Conservation (phyloP, 2,113 vertebrate species). For the Eupsittula cactorum region DNA sequence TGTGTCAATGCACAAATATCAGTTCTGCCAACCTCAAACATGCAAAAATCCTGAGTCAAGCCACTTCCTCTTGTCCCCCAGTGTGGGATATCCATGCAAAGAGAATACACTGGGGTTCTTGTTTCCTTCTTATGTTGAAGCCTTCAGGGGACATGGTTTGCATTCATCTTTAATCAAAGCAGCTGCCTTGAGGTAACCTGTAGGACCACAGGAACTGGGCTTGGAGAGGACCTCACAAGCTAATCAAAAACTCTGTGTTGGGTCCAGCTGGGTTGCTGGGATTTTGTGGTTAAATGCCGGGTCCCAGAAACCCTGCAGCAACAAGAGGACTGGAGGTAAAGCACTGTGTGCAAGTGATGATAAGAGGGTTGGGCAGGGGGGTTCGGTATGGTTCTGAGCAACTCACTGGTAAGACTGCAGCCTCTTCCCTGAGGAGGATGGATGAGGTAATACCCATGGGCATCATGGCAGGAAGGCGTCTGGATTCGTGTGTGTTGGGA, state of each 20-base stretch:
- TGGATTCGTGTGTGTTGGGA: background rate
- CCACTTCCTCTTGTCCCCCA: background rate
- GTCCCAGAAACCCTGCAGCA: background rate
- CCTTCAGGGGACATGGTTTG: background rate
- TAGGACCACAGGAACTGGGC: background rate
- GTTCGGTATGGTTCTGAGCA: background rate
- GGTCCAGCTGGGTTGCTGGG: background rate
- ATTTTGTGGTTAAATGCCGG: background rate
- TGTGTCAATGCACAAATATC: constrained; percentile 4
- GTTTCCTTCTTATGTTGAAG: background rate
- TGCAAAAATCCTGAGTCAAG: constrained; percentile 6
- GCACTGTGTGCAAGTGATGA: background rate
- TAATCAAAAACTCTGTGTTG: background rate
- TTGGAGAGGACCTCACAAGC: background rate
- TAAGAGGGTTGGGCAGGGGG: background rate
- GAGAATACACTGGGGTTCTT: background rate
- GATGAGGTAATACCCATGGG: background rate
- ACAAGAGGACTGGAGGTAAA: background rate
- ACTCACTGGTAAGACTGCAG: background rate
- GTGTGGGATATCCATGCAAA: constrained; percentile 6
- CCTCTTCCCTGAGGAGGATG: background rate
- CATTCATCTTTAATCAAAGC: constrained; percentile 21
- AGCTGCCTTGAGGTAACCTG: background rate
- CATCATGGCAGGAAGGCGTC: background rate
- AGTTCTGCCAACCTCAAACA: background rate